phyloP scores from a whole-genome alignment of 2,113 vertebrate species.

The Gulo gulo region DNA sequence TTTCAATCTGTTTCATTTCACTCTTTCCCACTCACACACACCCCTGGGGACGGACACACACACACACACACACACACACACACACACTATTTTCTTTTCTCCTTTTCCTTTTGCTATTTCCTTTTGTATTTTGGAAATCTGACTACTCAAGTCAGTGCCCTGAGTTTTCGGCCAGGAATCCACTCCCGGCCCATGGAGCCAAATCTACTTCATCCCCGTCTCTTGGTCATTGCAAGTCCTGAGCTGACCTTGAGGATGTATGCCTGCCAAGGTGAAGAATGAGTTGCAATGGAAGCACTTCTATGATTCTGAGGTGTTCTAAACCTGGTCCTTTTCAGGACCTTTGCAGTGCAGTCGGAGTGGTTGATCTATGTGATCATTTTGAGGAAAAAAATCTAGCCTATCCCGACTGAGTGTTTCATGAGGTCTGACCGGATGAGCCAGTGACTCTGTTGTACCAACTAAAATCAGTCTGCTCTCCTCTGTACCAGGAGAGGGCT shows the following conservation, averaged over 20 bases:
- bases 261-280: constrained; percentile 17
- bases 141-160: not conserved
- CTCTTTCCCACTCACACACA: not conserved
- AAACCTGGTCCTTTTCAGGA: not conserved
- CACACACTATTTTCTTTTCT: not conserved
- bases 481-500: not conserved
- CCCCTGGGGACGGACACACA: not conserved
- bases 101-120: not conserved
- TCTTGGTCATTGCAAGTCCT: constrained; percentile 40
- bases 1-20: not conserved
- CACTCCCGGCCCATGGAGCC: constrained; percentile 34
- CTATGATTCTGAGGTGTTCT: not conserved
- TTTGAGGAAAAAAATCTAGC: not conserved
- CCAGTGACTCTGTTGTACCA: not conserved
- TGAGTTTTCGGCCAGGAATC: constrained; percentile 38
- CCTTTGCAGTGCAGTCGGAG: not conserved
- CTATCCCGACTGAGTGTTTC: not conserved
- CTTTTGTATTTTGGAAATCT: constrained; percentile 52
- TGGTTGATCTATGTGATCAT: not conserved
- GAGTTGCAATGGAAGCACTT: not conserved
- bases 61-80: too few relatives aligned
- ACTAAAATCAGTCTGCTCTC: not conserved
- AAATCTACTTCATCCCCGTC: constrained; percentile 1
- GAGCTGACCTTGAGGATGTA: constrained; percentile 22
- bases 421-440: not conserved